These are phyloP conservation scores for Drosophila burlai DNA, from an alignment of 1,140 invertebrate genomes.

Conservation along the genomic window DNA sequence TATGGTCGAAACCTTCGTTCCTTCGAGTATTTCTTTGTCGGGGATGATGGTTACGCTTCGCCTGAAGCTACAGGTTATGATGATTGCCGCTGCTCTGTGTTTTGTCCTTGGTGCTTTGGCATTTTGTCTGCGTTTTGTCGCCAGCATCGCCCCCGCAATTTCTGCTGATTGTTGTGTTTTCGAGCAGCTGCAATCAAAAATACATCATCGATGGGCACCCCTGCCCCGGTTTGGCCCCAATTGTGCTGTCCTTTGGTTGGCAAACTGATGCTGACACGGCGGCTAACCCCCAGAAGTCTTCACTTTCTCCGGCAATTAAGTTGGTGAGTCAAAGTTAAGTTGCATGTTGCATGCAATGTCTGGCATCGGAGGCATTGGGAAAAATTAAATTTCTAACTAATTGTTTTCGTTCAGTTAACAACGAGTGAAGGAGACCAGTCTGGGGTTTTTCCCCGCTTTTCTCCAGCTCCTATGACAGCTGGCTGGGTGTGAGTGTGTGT, in stretches of 20 bases:
- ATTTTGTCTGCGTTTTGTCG: slow-evolving; percentile 64
- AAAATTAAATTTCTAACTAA: slow-evolving; percentile 79
- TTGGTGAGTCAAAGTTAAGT: slow-evolving; percentile 50
- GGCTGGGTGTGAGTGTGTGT: slow-evolving; percentile 11
- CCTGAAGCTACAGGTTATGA: slow-evolving; percentile 82
- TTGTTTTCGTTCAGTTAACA: slow-evolving; percentile 63
- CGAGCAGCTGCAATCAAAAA: slow-evolving; percentile 75
- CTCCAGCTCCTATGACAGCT: slow-evolving; percentile 12
- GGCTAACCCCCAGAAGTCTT: slow-evolving; percentile 57
- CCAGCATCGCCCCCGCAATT: slow-evolving; percentile 65
- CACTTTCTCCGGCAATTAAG: slow-evolving; percentile 66
- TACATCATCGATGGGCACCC: slow-evolving; percentile 55
- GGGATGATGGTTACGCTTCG: slow-evolving; percentile 38
- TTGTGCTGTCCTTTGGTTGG: slow-evolving; percentile 13
- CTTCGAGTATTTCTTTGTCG: neutral
- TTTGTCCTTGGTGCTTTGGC: slow-evolving; percentile 45
- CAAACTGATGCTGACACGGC: slow-evolving; percentile 67
- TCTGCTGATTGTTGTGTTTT: slow-evolving; percentile 62
- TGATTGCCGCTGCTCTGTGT: slow-evolving; percentile 53
- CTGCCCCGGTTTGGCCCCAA: slow-evolving; percentile 15
- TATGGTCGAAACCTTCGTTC: neutral
- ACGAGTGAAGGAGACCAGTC: slow-evolving; percentile 42
- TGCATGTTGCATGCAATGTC: slow-evolving; percentile 71
- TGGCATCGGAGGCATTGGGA: slow-evolving; percentile 35
- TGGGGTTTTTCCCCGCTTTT: slow-evolving; percentile 17